Percentiles rank a stretch among this genome's conserved stretches.
Conservation (phyloP, 2,797 vertebrate genomes). For the Psittacula echo region DNA sequence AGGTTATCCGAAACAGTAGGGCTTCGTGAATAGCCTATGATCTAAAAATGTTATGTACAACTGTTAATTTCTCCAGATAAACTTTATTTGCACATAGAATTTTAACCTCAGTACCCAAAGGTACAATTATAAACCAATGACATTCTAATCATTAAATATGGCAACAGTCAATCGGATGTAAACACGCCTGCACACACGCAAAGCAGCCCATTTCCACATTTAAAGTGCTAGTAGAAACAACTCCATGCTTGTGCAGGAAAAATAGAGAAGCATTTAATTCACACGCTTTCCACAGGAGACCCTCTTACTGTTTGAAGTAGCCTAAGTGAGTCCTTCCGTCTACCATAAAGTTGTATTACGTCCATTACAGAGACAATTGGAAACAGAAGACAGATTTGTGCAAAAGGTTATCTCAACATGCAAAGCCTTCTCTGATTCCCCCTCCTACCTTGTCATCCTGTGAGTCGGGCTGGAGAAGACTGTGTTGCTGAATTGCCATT, state of each 20-base stretch:
- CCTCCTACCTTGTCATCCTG: slow-evolving; percentile 96
- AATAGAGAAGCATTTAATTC: background rate
- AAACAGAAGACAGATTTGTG: background rate
- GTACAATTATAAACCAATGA: background rate
- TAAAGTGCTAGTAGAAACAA: background rate
- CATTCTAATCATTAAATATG: background rate
- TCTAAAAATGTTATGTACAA: background rate
- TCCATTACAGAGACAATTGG: background rate
- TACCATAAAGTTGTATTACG: background rate
- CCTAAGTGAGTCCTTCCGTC: background rate
- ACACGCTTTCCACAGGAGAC: background rate
- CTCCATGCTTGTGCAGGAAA: background rate
- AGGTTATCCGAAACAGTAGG: background rate
- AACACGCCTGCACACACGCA: background rate
- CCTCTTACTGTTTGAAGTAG: background rate
- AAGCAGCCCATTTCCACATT: background rate
- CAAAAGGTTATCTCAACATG: background rate
- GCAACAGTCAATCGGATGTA: background rate
- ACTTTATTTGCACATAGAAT: background rate
- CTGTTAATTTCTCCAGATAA: background rate
- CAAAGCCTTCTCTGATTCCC: background rate
- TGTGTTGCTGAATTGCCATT: slow-evolving; percentile 99
- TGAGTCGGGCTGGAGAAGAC: slow-evolving; percentile 94
- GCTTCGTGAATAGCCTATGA: background rate
- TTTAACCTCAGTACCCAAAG: background rate